Base-by-base conservation (phyloP, 2,113 vertebrate species). In the Dromiciops gliroides region DNA sequence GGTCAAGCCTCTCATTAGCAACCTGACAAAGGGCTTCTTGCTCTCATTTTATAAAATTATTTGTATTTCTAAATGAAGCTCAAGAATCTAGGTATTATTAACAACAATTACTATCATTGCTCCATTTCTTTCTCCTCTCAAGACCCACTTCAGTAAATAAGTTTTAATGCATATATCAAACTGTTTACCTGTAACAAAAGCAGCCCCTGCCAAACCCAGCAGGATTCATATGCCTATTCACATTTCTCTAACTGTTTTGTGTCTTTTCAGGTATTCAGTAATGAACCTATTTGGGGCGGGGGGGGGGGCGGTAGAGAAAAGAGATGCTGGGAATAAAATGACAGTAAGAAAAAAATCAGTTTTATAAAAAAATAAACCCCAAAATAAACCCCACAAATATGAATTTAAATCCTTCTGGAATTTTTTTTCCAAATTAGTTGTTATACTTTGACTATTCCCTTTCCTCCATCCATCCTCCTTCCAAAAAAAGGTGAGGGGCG, bases 1-100 rank as follows among this genome's bases (percentile, higher is more conserved):
- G 95, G 97, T 98, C 96, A 98, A 98, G 93, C 67, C 93, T 97
- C 94, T 96, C 96, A 98, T 95, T 96, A 97, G 93, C 92, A 97
- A 96, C 51, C 75, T 96, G 95, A 97, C 97, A 94, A 98, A 97
- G 90, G 50, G 75, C 96, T 98, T 98, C 95, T 90, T 53, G 91
- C 75, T 95, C 51, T 37, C 48, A 50, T 51, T 12, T 95, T 93
- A 96, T 48, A 96, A 97, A 97, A 93, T 93, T 95, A 97, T 96
- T 96, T 96, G 48, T 93, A 96, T 95, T 95, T 98, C 94, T 96
- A 97, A 97, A 96, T 83, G 0, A 97, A 89, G 52, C 47, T 26
- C 2, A 95, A 25, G 47, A 92, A 97, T 96, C 88, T 96, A 92
- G 92, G 23, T 89, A 93, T 96, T 97, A 96, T 91, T 94, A 89